Conservation (phyloP, 1,140 invertebrate species). For the Pseudomyrmex gracilis region DNA sequence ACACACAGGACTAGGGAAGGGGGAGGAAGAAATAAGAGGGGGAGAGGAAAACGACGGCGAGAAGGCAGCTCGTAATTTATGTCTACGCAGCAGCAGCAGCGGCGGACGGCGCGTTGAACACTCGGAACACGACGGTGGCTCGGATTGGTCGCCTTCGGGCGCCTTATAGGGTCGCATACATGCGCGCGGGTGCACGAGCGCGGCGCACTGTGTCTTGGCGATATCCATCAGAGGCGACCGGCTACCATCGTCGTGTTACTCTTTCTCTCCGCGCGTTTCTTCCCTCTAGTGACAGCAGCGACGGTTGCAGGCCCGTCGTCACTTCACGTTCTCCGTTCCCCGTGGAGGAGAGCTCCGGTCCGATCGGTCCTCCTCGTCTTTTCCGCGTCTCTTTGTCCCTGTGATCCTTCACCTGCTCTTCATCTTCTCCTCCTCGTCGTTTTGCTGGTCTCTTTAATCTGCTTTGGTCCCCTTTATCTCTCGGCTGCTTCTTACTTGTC, state of each 20-base stretch:
- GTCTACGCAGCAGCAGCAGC: slow-evolving; percentile 73
- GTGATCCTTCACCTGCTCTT: slow-evolving; percentile 49
- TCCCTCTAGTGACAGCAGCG: slow-evolving; percentile 57
- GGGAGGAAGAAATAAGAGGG: slow-evolving; percentile 48
- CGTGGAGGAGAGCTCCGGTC: neutral
- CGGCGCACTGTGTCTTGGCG: slow-evolving; percentile 61
- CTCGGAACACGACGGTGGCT: slow-evolving; percentile 82
- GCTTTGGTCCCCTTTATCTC: neutral
- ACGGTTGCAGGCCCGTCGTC: slow-evolving; percentile 47
- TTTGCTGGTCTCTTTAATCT: slow-evolving; percentile 46
- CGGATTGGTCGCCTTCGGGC: slow-evolving; percentile 80
- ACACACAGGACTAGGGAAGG: slow-evolving; percentile 3
- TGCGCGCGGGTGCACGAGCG: slow-evolving; percentile 80
- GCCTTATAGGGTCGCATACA: slow-evolving; percentile 84
- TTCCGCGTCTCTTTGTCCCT: neutral
- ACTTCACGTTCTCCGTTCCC: slow-evolving; percentile 43
- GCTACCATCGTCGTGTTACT: slow-evolving; percentile 74
- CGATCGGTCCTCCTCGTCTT: slow-evolving; percentile 41
- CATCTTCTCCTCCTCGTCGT: slow-evolving; percentile 3
- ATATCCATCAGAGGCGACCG: slow-evolving; percentile 80
- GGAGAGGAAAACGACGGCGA: slow-evolving; percentile 67
- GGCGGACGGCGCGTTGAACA: slow-evolving; percentile 78
- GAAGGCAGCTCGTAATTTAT: slow-evolving; percentile 79
- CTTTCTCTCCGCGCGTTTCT: slow-evolving; percentile 69
- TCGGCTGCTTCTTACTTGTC: neutral